These are phyloP conservation scores for Diploscapter pachys DNA, from an alignment of 1,140 invertebrate genomes.

Conservation along the genomic window DNA sequence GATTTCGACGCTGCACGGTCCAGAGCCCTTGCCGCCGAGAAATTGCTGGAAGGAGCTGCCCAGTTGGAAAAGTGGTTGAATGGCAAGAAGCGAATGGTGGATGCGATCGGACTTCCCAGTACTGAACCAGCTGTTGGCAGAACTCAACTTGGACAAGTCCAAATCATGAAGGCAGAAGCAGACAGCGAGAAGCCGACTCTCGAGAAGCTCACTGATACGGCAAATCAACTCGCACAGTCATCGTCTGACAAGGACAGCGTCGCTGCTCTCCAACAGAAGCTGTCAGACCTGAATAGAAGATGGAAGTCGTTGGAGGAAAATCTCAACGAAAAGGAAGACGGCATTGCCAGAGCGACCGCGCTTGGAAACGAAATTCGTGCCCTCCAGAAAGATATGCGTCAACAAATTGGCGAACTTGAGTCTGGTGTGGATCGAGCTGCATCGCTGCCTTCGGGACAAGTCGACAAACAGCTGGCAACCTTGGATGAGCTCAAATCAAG, in stretches of 20 bases:
- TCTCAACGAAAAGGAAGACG: conserved; percentile 15
- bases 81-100: conserved; percentile 79
- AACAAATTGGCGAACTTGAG: conserved; percentile 24
- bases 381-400: conserved; percentile 26
- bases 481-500: conserved; percentile 12
- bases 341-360: conserved; percentile 10
- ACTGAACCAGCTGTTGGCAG: conserved; percentile 84
- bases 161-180: conserved; percentile 26
- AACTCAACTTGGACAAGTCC: conserved; percentile 42
- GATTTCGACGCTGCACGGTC: background rate
- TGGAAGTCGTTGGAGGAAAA: conserved; percentile 24
- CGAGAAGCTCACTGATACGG: conserved; percentile 10
- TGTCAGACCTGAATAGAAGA: conserved; percentile 11
- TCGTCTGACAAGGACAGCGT: conserved; percentile 11
- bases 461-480: conserved; percentile 16
- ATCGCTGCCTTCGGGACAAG: conserved; percentile 6
- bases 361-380: conserved; percentile 19
- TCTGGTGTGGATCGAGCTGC: conserved; percentile 16
- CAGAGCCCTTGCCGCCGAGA: background rate
- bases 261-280: conserved; percentile 14
- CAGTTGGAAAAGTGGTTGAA: conserved; percentile 81
- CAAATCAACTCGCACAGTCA: conserved; percentile 2
- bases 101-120: conserved; percentile 79
- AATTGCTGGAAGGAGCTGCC: conserved; percentile 78
- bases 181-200: conserved; percentile 19